Conservation (phyloP, 2,888 invertebrate genomes). For the Biston stratarius region DNA sequence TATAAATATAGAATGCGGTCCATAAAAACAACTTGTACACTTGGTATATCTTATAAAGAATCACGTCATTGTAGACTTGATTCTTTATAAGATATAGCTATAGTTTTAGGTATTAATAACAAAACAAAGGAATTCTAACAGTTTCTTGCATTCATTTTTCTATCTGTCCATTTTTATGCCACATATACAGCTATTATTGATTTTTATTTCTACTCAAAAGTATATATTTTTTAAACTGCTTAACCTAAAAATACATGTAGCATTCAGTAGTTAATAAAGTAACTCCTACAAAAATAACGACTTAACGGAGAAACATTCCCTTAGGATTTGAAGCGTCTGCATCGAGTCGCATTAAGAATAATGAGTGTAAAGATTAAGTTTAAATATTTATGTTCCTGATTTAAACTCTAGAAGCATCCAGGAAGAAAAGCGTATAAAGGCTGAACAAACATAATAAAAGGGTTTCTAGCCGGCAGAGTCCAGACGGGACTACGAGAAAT, state of each 20-base stretch:
- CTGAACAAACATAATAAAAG: slow-evolving; percentile 56
- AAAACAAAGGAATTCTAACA: no score
- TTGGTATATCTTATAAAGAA: no score
- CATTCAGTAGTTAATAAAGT: slow-evolving; percentile 28
- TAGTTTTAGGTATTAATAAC: no score
- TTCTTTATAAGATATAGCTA: no score
- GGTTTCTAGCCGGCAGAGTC: slow-evolving; percentile 55
- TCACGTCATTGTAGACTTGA: no score
- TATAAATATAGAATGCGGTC: no score
- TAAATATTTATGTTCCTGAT: slow-evolving; percentile 47
- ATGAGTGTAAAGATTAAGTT: slow-evolving; percentile 27
- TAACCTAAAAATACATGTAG: slow-evolving; percentile 17
- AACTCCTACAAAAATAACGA: slow-evolving; percentile 21
- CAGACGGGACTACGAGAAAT: slow-evolving; percentile 43
- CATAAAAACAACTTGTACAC: no score
- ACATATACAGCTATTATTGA: slow-evolving; percentile 15
- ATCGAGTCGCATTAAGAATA: slow-evolving; percentile 30
- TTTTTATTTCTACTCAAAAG: slow-evolving; percentile 18
- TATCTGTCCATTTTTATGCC: neutral
- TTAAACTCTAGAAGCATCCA: slow-evolving; percentile 56
- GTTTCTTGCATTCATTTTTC: no score
- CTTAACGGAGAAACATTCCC: slow-evolving; percentile 21
- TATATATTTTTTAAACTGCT: slow-evolving; percentile 19
- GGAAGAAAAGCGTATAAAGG: slow-evolving; percentile 56
- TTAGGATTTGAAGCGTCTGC: slow-evolving; percentile 29